Evolutionary conservation across 2,797 vertebrate species (phyloP).

Genomic region (Gymnothorax javanicus): DNA sequence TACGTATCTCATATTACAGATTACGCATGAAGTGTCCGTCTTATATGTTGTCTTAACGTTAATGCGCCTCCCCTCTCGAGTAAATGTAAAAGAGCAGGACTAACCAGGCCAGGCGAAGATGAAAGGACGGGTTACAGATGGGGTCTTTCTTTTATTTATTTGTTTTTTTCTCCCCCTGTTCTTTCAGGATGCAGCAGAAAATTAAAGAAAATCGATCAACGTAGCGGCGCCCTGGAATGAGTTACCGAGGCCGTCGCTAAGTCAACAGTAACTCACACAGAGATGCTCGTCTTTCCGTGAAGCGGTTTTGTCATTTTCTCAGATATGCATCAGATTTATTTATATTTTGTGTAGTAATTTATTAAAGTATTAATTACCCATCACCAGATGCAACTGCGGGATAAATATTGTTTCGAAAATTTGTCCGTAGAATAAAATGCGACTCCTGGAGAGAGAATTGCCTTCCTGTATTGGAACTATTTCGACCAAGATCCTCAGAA

Average conservation of each 20-base stretch:
- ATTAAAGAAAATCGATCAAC: slow-evolving; percentile 90
- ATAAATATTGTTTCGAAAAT: slow-evolving; percentile 51
- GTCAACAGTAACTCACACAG: slow-evolving; percentile 86
- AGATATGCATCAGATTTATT: slow-evolving; percentile 76
- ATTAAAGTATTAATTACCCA: slow-evolving; percentile 67
- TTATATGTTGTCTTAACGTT: slow-evolving; percentile 88
- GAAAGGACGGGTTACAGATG: slow-evolving; percentile 80
- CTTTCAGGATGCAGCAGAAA: slow-evolving; percentile 80
- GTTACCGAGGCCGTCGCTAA: slow-evolving; percentile 80
- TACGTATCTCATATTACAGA: slow-evolving; percentile 94
- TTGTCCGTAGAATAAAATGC: slow-evolving; percentile 24
- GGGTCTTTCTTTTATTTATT: slow-evolving; percentile 68
- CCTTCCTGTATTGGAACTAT: not conserved
- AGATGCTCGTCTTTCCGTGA: slow-evolving; percentile 75
- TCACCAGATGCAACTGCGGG: slow-evolving; percentile 68
- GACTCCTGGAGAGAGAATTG: not conserved
- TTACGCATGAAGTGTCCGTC: slow-evolving; percentile 87
- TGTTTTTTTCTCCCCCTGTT: slow-evolving; percentile 43
- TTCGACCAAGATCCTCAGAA: not conserved
- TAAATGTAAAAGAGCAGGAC: slow-evolving; percentile 84
- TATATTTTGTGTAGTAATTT: slow-evolving; percentile 59
- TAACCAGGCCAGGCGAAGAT: slow-evolving; percentile 78
- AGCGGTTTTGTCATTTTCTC: slow-evolving; percentile 80
- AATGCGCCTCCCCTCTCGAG: slow-evolving; percentile 84
- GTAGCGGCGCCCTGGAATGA: slow-evolving; percentile 79